These are phyloP conservation scores for Muntiacus reevesi DNA, from an alignment of 2,113 vertebrate genomes.

Conservation along the genomic window DNA sequence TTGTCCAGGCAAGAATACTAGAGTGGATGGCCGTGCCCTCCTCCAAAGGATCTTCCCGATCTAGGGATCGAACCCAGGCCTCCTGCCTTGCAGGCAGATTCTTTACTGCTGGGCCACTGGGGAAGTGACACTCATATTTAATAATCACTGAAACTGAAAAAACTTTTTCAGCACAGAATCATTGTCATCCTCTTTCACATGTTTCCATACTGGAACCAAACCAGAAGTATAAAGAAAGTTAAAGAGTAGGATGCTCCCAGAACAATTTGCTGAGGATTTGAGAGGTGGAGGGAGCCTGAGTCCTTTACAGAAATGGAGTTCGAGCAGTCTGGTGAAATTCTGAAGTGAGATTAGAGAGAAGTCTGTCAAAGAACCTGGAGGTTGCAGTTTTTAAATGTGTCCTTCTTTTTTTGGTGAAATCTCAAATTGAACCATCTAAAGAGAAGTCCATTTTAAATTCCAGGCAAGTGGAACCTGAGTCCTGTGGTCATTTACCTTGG, in stretches of 20 bases:
- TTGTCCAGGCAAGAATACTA: background rate
- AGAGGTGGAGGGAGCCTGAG: background rate
- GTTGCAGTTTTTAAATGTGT: background rate
- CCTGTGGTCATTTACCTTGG: background rate
- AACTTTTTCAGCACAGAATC: background rate
- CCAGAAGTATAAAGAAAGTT: background rate
- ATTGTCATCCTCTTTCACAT: background rate
- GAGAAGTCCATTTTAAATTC: background rate
- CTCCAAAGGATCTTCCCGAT: background rate
- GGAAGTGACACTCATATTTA: background rate
- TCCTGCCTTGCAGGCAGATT: background rate
- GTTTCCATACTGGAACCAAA: background rate
- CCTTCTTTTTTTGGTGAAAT: background rate
- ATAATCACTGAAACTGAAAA: background rate
- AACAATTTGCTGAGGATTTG: background rate
- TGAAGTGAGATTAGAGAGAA: background rate
- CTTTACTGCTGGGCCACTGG: background rate
- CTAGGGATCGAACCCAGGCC: background rate
- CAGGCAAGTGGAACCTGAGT: background rate
- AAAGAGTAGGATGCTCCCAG: background rate
- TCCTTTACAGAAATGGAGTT: background rate
- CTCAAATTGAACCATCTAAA: background rate
- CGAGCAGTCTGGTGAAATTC: background rate
- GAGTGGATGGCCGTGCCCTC: background rate
- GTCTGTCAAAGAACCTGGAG: background rate